Percentiles rank a stretch among this genome's conserved stretches.
Conservation (phyloP, 2,797 vertebrate genomes). For the Lacerta agilis region DNA sequence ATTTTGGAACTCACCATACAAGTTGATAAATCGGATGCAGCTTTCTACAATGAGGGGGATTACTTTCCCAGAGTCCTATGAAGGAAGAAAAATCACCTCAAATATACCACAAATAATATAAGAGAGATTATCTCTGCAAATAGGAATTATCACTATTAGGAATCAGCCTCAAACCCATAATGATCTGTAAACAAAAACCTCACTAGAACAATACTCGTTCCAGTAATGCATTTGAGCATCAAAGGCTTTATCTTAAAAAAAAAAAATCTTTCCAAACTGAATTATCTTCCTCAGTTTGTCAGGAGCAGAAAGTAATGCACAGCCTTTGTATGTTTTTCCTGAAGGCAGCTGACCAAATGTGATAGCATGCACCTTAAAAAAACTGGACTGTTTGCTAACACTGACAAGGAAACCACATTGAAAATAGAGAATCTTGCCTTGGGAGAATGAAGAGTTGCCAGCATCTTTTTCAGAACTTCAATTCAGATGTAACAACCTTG, state of each 20-base stretch:
- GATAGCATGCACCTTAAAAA: background rate
- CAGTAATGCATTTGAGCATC: background rate
- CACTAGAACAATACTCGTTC: background rate
- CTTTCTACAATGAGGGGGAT: conserved; percentile 98
- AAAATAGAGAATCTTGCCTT: background rate
- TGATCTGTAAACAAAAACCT: background rate
- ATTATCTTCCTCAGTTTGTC: conserved; percentile 26
- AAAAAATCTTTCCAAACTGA: conserved; percentile 10
- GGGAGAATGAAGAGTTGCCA: background rate
- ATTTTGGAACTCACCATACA: conserved; percentile 87
- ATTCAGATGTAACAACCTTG: background rate
- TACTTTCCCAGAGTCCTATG: conserved; percentile 93
- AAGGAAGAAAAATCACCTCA: conserved; percentile 37
- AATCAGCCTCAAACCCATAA: conserved; percentile 5
- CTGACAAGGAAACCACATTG: background rate
- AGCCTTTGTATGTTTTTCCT: background rate
- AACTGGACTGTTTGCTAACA: background rate
- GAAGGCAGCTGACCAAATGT: background rate
- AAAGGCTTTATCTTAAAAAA: conserved; percentile 5
- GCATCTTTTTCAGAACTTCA: background rate
- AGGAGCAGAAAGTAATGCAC: conserved; percentile 38
- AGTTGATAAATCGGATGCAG: conserved; percentile 97
- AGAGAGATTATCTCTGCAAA: conserved; percentile 37
- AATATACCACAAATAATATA: conserved; percentile 37
- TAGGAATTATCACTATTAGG: conserved; percentile 49